These are phyloP conservation scores for Emydoidea blandingii DNA, from an alignment of 2,797 vertebrate genomes.

Conservation along the genomic window DNA sequence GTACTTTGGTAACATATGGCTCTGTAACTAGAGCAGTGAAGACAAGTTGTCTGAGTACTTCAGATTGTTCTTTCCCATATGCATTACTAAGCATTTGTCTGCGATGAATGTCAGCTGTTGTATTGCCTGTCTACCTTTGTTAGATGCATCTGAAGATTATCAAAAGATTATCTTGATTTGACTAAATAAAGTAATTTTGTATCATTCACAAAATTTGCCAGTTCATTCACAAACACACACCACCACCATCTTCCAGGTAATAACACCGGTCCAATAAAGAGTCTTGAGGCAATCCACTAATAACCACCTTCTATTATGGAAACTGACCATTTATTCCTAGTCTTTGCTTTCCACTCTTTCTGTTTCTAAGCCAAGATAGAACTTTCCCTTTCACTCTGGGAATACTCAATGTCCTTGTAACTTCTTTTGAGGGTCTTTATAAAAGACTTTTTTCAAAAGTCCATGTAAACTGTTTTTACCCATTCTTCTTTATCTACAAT, in stretches of 20 bases:
- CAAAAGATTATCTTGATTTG: not conserved
- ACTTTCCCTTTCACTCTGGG: no score
- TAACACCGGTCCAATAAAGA: not conserved
- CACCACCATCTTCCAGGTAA: not conserved
- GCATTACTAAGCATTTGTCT: not conserved
- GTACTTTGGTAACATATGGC: not conserved
- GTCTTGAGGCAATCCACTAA: not conserved
- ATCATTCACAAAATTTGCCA: not conserved
- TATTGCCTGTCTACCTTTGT: not conserved
- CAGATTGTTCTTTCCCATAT: not conserved
- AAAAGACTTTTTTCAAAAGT: not conserved
- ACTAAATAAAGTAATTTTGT: not conserved
- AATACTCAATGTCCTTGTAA: not conserved
- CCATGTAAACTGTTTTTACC: not conserved
- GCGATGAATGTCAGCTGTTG: not conserved
- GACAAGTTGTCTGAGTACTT: not conserved
- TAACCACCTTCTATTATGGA: not conserved
- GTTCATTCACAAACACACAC: not conserved
- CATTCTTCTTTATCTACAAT: not conserved
- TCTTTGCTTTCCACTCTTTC: not conserved
- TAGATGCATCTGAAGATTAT: not conserved
- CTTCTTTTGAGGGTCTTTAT: not conserved
- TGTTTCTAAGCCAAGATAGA: not conserved
- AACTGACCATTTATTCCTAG: not conserved
- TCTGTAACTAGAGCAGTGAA: not conserved